phyloP scores from a whole-genome alignment of 2,797 vertebrate species.

The Sphaeramia orbicularis region DNA sequence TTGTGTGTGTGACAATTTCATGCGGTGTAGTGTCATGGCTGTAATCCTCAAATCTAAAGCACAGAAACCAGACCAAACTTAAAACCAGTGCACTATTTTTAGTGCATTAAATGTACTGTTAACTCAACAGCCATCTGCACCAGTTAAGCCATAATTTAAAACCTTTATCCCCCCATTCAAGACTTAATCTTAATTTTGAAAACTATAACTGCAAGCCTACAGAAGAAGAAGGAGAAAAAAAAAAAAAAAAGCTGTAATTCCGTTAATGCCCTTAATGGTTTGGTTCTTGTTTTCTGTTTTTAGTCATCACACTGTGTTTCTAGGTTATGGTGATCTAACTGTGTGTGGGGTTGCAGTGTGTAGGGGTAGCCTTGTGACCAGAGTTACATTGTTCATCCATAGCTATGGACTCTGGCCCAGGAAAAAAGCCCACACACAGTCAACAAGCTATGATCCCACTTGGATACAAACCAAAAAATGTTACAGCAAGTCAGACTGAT shows the following conservation, averaged over 20 bases:
- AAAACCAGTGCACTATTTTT: slow-evolving; percentile 27
- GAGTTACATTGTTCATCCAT: slow-evolving; percentile 71
- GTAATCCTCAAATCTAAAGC: slow-evolving; percentile 63
- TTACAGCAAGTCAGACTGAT: slow-evolving; percentile 59
- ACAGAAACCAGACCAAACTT: slow-evolving; percentile 39
- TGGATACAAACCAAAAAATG: slow-evolving; percentile 72
- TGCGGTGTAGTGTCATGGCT: slow-evolving; percentile 31
- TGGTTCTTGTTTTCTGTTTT: slow-evolving; percentile 45
- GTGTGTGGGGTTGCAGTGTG: slow-evolving; percentile 65
- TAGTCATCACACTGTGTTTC: slow-evolving; percentile 52
- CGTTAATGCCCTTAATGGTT: slow-evolving; percentile 52
- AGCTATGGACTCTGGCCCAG: slow-evolving; percentile 70
- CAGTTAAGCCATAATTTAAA: slow-evolving; percentile 48
- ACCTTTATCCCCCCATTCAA: slow-evolving; percentile 35
- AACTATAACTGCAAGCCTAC: slow-evolving; percentile 37
- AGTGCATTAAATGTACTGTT: slow-evolving; percentile 46
- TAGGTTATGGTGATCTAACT: slow-evolving; percentile 60
- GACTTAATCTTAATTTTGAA: slow-evolving; percentile 51
- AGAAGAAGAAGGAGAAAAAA: neutral
- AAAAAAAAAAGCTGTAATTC: slow-evolving; percentile 38
- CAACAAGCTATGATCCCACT: slow-evolving; percentile 66
- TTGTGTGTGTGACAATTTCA: slow-evolving; percentile 27
- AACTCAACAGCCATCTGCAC: slow-evolving; percentile 55
- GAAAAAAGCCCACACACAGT: slow-evolving; percentile 76
- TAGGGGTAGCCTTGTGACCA: slow-evolving; percentile 76